A percentile compares a stretch with the other conserved stretches of the same genome.
phyloP scores from a whole-genome alignment of 2,888 invertebrate species.

The Homarus gammarus region DNA sequence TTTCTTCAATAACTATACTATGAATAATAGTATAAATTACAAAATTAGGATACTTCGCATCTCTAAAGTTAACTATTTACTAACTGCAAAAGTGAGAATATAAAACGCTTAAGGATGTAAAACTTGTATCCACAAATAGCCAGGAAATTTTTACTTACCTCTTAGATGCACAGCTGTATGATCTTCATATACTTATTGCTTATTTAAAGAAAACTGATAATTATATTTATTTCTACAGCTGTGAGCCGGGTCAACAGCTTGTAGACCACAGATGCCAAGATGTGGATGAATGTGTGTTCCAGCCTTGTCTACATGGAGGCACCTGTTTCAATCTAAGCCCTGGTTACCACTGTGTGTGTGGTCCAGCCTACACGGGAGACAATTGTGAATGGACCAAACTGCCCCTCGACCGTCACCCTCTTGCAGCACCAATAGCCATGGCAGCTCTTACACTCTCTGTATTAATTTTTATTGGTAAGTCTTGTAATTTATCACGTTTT shows the following conservation, averaged over 20 bases:
- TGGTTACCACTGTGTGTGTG: constrained; percentile 48
- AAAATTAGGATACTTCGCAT: too few relatives aligned
- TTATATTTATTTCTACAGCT: constrained; percentile 19
- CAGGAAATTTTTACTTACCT: too few relatives aligned
- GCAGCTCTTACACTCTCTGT: constrained; percentile 38
- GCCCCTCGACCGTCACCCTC: not conserved
- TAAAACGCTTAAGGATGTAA: too few relatives aligned
- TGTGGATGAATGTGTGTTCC: constrained; percentile 49
- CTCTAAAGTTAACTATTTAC: too few relatives aligned
- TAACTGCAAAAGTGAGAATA: too few relatives aligned
- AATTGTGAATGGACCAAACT: constrained; percentile 61
- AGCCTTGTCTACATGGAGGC: constrained; percentile 59
- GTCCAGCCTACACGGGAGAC: constrained; percentile 49
- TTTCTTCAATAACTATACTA: too few relatives aligned
- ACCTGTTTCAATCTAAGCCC: constrained; percentile 41
- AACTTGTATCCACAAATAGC: too few relatives aligned
- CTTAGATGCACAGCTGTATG: not conserved
- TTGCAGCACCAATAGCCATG: constrained; percentile 41
- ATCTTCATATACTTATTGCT: not conserved
- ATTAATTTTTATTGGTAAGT: constrained; percentile 53
- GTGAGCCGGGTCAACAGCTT: constrained; percentile 43
- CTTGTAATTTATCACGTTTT: not conserved
- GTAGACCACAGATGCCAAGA: constrained; percentile 41
- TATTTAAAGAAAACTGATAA: not conserved
- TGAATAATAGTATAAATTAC: too few relatives aligned